Evolutionary conservation across 2,888 invertebrate genomes (phyloP).

Genomic region (Camptogramma bilineatum): DNA sequence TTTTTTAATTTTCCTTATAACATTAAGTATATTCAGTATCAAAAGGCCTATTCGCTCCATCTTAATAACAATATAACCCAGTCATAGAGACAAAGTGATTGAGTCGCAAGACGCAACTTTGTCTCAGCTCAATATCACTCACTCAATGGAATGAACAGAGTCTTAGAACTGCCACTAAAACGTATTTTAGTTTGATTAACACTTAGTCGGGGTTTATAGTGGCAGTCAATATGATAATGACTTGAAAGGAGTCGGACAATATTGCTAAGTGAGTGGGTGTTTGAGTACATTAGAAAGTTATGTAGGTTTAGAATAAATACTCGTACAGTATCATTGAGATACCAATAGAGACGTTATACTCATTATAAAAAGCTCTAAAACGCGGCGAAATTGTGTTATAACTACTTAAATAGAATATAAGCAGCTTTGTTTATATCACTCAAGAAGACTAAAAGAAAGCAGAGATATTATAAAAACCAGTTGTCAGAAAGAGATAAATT

Average conservation of each 20-base stretch:
- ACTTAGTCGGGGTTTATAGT: constrained; percentile 49
- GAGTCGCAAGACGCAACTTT: constrained; percentile 71
- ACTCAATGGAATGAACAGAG: constrained; percentile 45
- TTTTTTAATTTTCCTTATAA: too few species aligned
- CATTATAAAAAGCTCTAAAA: too few species aligned
- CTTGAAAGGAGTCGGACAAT: constrained; percentile 25
- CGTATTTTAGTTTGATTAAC: constrained; percentile 64
- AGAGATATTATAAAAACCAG: too few species aligned
- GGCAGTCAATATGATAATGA: constrained; percentile 26
- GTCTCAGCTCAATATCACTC: constrained; percentile 61
- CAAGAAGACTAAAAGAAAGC: too few species aligned
- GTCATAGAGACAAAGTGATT: constrained; percentile 72
- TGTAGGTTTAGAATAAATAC: neutral
- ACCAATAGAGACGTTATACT: too few species aligned
- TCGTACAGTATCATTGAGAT: too few species aligned
- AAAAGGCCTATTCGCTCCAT: constrained; percentile 42
- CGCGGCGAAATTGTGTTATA: too few species aligned
- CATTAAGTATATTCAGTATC: too few species aligned
- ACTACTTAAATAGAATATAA: too few species aligned
- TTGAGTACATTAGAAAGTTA: neutral
- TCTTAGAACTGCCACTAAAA: constrained; percentile 48
- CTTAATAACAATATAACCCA: constrained; percentile 43
- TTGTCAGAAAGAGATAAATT: too few species aligned
- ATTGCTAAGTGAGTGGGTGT: neutral
- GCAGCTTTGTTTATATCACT: too few species aligned